Evolutionary conservation across 2,888 invertebrate genomes (phyloP).

Genomic region (Crioceris asparagi): DNA sequence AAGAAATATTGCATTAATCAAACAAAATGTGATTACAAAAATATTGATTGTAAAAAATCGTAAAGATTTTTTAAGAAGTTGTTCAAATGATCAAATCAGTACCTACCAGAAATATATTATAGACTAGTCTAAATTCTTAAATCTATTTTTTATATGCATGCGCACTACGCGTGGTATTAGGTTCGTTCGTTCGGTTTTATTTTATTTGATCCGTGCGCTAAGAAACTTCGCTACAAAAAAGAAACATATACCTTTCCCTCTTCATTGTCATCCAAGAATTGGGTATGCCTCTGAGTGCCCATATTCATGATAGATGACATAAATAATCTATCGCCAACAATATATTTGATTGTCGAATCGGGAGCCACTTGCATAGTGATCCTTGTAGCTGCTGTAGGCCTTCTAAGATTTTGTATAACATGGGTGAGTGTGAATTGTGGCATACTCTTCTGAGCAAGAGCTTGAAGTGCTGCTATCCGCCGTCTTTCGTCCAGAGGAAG

Average conservation of each 20-base stretch:
- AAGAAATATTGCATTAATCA: no score
- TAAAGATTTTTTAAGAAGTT: no score
- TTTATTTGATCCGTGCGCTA: no score
- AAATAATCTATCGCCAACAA: constrained; percentile 53
- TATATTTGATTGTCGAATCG: constrained; percentile 53
- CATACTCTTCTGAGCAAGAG: constrained; percentile 55
- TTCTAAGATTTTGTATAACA: constrained; percentile 40
- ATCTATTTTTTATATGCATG: no score
- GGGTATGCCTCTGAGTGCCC: constrained; percentile 52
- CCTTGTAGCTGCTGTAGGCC: constrained; percentile 40
- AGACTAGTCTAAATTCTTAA: no score
- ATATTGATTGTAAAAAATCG: no score
- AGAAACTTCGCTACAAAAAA: no score
- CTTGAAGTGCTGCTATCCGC: constrained; percentile 45
- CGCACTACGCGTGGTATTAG: no score
- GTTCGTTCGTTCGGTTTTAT: no score
- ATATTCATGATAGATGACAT: constrained; percentile 52
- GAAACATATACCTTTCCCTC: constrained; percentile 26
- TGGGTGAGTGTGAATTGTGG: constrained; percentile 48
- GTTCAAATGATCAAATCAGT: no score
- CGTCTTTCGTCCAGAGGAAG: constrained; percentile 36
- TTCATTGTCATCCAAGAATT: constrained; percentile 40
- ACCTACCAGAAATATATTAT: no score
- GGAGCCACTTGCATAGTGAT: constrained; percentile 50
- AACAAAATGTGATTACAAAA: no score